Conservation (phyloP, 2,888 invertebrate genomes). For the Pelosia muscerda region DNA sequence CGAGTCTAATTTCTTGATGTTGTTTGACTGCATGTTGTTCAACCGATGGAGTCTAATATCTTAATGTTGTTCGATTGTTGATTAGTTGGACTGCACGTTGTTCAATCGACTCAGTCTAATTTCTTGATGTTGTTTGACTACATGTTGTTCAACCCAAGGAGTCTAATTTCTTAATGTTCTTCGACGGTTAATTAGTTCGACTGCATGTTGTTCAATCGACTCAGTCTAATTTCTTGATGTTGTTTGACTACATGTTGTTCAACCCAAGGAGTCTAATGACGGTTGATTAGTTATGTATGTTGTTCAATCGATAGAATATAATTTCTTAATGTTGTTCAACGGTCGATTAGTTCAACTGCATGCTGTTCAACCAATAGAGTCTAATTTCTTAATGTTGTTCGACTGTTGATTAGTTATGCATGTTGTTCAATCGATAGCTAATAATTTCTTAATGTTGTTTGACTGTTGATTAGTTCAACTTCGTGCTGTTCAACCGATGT, state of each 20-base stretch:
- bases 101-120: too few relatives aligned
- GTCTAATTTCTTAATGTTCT: too few relatives aligned
- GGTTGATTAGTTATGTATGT: too few relatives aligned
- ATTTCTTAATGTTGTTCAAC: not conserved
- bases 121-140: not conserved
- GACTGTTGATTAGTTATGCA: not conserved
- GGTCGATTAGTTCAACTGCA: not conserved
- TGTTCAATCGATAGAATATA: too few relatives aligned
- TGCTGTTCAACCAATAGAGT: not conserved
- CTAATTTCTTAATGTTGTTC: not conserved
- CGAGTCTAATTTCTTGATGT: constrained; percentile 12
- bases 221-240: too few relatives aligned
- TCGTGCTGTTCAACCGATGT: not conserved
- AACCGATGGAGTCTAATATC: not conserved
- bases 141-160: not conserved
- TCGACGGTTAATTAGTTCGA: too few relatives aligned
- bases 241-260: too few relatives aligned
- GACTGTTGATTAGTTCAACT: not conserved
- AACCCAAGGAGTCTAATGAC: too few relatives aligned
- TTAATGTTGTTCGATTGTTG: not conserved
- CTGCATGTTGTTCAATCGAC: too few relatives aligned
- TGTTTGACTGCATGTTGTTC: constrained; percentile 30
- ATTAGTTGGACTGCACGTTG: too few relatives aligned
- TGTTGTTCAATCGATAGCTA: too few relatives aligned
- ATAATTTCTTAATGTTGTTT: not conserved